Evolutionary conservation across 2,888 invertebrate species (phyloP), one percentile per base, ranked within the genome.

Genomic region (Cacoxenus indagator): DNA sequence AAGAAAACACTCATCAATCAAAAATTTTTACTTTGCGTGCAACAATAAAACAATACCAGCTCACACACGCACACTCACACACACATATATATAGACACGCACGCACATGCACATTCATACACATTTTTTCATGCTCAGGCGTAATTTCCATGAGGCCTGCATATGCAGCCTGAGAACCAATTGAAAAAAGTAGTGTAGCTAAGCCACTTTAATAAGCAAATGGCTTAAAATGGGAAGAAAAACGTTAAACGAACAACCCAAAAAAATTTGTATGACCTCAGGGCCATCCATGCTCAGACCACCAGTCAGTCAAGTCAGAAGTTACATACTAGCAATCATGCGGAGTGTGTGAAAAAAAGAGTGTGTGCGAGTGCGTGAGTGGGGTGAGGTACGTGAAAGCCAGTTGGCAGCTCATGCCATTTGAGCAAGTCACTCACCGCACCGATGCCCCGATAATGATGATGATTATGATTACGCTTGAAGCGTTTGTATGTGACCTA

Each of bases 11-110:
- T 80, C 83, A 80, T 80, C 80, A 80, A 80, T 80, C 80, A 80
- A 80, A 81, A 80, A 81, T 78, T 55, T 37, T 82, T 79, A 69
- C 69, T 76, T 79, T 82, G 83, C 83, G 83, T 81, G 81, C 78
- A 74, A 73, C 43, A 61, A 31, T 29, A 59, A 29, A 59, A 37
- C 31, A 31, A 22, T 8, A 4, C 24, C 11, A 55, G 3, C 24
- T 14, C 24, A 26, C 17, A 51, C 5, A 22, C 14, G 22, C 17
- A 51, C 11, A 9, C 22, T 51, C 51, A 51, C 37, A 14, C 37
- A 37, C 37, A 51, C n/a, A 17, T 11, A 51, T 51, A 51, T 8
- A 37, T 5, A 37, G n/a, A 43, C 43, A 43, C 45, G n/a, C 45
- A 43, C 11, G n/a, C 45, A 43, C 45, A n/a, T 43, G n/a, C 45